These are phyloP conservation scores for Drosophila tsacasi DNA, from an alignment of 1,140 invertebrate genomes.

Conservation along the genomic window DNA sequence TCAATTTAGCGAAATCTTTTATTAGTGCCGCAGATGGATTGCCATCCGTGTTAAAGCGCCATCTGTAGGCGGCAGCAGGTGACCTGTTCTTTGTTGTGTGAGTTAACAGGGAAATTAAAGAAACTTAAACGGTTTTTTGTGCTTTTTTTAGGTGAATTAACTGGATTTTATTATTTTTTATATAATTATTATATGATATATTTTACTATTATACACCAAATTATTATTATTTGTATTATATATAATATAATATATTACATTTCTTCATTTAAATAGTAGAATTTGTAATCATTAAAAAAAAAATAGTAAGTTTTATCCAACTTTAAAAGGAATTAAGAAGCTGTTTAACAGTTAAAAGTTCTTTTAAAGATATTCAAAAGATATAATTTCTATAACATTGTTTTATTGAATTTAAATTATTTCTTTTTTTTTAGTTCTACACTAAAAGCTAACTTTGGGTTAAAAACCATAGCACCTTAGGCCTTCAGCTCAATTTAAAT, in stretches of 20 bases:
- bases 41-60: slow-evolving; percentile 80
- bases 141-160: neutral
- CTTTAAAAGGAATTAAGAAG: no score
- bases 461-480: no score
- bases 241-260: neutral
- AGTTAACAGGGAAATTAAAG: neutral
- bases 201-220: neutral
- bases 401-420: no score
- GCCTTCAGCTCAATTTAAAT: no score
- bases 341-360: no score
- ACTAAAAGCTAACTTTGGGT: no score
- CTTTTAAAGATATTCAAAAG: no score
- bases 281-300: neutral
- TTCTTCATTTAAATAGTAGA: neutral
- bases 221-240: neutral
- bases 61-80: slow-evolving; percentile 75
- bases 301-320: no score
- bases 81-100: slow-evolving; percentile 22
- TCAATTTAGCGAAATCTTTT: slow-evolving; percentile 85
- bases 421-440: no score
- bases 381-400: no score
- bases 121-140: neutral
- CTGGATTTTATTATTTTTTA: no score
- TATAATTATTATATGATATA: neutral
- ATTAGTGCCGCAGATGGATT: slow-evolving; percentile 81